Percentiles rank a stretch among this genome's conserved stretches.
These are phyloP conservation scores for Palythoa grandis DNA, from an alignment of 92 coral and sea anemone species.

Conservation along the genomic window DNA sequence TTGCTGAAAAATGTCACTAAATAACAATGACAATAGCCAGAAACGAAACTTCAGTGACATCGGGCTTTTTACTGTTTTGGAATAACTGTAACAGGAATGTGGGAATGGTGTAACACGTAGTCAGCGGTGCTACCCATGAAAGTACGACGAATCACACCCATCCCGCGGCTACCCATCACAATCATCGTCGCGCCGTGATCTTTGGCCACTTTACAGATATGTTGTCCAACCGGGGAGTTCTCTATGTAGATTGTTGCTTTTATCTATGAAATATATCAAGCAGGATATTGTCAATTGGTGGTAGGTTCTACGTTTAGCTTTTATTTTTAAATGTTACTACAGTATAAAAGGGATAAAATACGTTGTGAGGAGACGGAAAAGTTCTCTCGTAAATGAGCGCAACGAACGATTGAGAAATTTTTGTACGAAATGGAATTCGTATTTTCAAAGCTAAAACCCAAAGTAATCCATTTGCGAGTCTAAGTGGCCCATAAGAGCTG, in stretches of 20 bases:
- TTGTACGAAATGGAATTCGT: too few species aligned
- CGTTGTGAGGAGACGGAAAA: too few species aligned
- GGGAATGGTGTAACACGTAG: slow-evolving; percentile 74
- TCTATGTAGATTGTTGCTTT: slow-evolving; percentile 41
- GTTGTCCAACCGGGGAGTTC: slow-evolving; percentile 42
- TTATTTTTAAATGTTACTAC: too few species aligned
- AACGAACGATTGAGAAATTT: too few species aligned
- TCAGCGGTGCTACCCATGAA: slow-evolving; percentile 83
- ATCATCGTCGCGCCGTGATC: slow-evolving; percentile 56
- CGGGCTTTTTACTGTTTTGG: slow-evolving; percentile 41
- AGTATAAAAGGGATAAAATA: too few species aligned
- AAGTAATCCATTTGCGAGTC: too few species aligned
- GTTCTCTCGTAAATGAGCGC: too few species aligned
- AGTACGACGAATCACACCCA: slow-evolving; percentile 72
- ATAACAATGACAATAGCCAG: neutral
- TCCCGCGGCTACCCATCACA: slow-evolving; percentile 75
- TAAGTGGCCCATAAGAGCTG: too few species aligned
- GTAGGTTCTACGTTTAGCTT: neutral
- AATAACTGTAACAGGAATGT: slow-evolving; percentile 65
- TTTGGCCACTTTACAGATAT: slow-evolving; percentile 50
- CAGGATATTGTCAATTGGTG: too few species aligned
- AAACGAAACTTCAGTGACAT: neutral
- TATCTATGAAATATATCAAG: slow-evolving; percentile 11
- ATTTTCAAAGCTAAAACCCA: too few species aligned
- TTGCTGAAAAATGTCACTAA: too few species aligned